phyloP scores from a whole-genome alignment of 2,888 invertebrate species.

The Octonoba sinensis region DNA sequence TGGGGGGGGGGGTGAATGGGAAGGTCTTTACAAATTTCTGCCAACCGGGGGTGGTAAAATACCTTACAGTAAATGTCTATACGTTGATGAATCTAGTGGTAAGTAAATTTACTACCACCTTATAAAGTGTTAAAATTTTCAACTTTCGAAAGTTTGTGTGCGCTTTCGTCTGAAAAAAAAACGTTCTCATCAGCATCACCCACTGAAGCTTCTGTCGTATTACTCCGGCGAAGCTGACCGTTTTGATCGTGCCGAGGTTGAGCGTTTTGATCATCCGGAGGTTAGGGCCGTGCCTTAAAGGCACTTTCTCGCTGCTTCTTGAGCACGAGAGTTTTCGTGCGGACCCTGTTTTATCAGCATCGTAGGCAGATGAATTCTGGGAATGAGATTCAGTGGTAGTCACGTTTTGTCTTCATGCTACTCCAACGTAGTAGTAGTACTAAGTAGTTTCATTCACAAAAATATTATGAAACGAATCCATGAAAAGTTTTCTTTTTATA shows the following conservation, averaged over 20 bases:
- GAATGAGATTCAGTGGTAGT: slow-evolving; percentile 43
- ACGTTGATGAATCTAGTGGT: no score
- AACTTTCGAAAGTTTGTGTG: no score
- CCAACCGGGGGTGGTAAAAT: no score
- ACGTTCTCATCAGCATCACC: no score
- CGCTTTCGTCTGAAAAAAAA: no score
- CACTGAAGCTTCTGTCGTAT: no score
- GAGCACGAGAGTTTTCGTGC: slow-evolving; percentile 50
- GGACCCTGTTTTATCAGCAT: slow-evolving; percentile 31
- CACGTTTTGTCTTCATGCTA: slow-evolving; percentile 50
- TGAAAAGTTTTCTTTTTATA: neutral
- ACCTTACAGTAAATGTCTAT: no score
- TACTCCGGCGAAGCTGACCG: no score
- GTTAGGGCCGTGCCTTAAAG: slow-evolving; percentile 26
- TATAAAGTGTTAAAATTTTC: no score
- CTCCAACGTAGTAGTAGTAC: slow-evolving; percentile 26
- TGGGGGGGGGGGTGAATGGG: no score
- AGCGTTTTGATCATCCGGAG: slow-evolving; percentile 17
- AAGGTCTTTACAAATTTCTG: no score
- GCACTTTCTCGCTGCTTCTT: slow-evolving; percentile 14
- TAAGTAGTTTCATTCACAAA: slow-evolving; percentile 50
- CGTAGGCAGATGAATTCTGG: slow-evolving; percentile 38
- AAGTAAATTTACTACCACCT: no score
- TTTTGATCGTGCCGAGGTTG: slow-evolving; percentile 3
- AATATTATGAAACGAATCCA: neutral